Conservation (phyloP, 2,888 invertebrate species). For the Ophion obscuratus region DNA sequence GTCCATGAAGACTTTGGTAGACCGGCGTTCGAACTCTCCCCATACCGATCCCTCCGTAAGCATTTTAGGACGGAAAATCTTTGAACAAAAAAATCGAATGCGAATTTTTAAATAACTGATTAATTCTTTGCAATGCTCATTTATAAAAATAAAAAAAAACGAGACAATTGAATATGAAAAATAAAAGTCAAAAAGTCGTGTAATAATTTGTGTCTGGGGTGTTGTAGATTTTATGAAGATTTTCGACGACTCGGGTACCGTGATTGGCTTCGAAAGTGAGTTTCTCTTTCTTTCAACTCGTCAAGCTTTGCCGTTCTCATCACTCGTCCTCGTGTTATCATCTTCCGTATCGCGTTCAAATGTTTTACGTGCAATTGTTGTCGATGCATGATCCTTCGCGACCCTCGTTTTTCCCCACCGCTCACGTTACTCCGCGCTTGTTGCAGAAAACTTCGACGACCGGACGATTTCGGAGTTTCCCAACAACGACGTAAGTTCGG, state of each 20-base stretch:
- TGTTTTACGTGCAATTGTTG: background rate
- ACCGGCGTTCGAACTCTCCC: no score
- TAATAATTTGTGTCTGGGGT: constrained; percentile 62
- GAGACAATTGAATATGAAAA: background rate
- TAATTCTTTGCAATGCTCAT: background rate
- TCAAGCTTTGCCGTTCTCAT: constrained; percentile 5
- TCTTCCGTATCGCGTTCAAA: constrained; percentile 11
- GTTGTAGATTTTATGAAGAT: constrained; percentile 79
- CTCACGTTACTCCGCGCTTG: background rate
- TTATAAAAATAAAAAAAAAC: background rate
- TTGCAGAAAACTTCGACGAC: constrained; percentile 75
- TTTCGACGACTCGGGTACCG: constrained; percentile 75
- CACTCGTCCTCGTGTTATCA: background rate
- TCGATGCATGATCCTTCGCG: constrained; percentile 2
- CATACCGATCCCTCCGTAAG: no score
- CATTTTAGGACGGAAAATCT: no score
- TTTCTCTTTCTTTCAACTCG: constrained; percentile 57
- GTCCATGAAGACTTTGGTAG: no score
- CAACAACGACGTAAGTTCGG: constrained; percentile 75
- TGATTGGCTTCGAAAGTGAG: constrained; percentile 76
- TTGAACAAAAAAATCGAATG: no score
- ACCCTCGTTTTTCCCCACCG: background rate
- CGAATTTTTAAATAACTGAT: no score
- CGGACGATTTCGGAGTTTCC: constrained; percentile 72
- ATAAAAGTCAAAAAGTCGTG: constrained; percentile 42